Evolutionary conservation across 1,140 invertebrate species (phyloP).

Genomic region (Drosophila leontia): DNA sequence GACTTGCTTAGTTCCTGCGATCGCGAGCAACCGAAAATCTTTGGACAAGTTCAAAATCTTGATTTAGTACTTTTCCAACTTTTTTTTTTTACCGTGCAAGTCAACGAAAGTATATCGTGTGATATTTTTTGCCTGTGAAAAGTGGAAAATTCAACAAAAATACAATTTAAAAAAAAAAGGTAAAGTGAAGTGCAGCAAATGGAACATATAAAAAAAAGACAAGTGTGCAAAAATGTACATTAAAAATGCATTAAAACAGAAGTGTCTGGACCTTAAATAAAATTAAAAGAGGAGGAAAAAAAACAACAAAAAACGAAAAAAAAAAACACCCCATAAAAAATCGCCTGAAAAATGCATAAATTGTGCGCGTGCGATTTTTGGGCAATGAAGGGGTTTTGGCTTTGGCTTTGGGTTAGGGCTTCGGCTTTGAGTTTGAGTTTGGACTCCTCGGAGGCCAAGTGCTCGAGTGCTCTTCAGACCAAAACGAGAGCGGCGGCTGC

Average conservation of each 20-base stretch:
- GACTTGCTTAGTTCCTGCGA: slow-evolving; percentile 35
- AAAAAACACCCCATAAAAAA: slow-evolving; percentile 63
- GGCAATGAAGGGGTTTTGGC: slow-evolving; percentile 8
- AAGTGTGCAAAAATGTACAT: slow-evolving; percentile 32
- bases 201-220: background rate
- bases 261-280: slow-evolving; percentile 36
- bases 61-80: background rate
- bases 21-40: slow-evolving; percentile 12
- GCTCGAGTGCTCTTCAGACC: slow-evolving; percentile 55
- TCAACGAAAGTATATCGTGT: background rate
- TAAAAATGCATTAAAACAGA: slow-evolving; percentile 53
- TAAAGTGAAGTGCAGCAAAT: slow-evolving; percentile 43
- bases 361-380: slow-evolving; percentile 70
- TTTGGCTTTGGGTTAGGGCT: slow-evolving; percentile 1
- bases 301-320: background rate
- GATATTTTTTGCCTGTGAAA: slow-evolving; percentile 22
- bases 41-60: slow-evolving; percentile 5
- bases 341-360: slow-evolving; percentile 57
- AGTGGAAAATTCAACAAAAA: slow-evolving; percentile 1
- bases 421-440: background rate
- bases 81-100: slow-evolving; percentile 10
- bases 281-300: slow-evolving; percentile 29
- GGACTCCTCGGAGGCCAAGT: slow-evolving; percentile 31
- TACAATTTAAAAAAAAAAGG: slow-evolving; percentile 16
- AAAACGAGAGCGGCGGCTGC: slow-evolving; percentile 61